Base-by-base conservation (phyloP, 2,888 invertebrate genomes). In the Erebia aethiops region DNA sequence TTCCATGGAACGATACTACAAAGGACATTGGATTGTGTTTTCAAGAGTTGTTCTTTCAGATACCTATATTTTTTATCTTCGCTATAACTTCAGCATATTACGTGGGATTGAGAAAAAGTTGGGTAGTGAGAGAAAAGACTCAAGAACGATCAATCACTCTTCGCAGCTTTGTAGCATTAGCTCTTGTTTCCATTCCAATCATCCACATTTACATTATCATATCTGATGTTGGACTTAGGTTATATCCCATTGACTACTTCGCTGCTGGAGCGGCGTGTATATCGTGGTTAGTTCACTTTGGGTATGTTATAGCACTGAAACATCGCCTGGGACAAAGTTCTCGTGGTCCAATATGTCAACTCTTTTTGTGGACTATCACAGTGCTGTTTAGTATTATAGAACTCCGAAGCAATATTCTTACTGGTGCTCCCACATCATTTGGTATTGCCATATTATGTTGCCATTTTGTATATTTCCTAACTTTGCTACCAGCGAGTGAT, bases 11-110 rank as follows among this genome's bases (percentile, higher is more conserved):
- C 80, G 92, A 94, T 11, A 87, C 94, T 16, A 94, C 95, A 51
- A 95, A 96, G 82, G 97, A 98, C 89, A 94, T 98, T 79, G 96
- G 97, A 70, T 92, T 96, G 71, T 98, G 98, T 87, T 98, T 98
- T 84, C 97, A 98, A 87, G 95, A 97, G 87, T 88, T 98, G 66
- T 96, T 95, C 81, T 93, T 98, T 51, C 95, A 97, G 86, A 94
- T 97, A 78, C 98, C 98, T 16, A 87, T 96, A 58, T 95, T 96
- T 80, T 94, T 95, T 62, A 80, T 98, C 51, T 94, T 98, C 77
- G 96, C 97, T 4, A 91, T 96, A 16, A 86, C 95, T 61, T 98
- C 98, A n/a, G 96, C 97, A 0, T 98, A 96, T 89, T 96, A 96
- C 84, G 95, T 96, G 77, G 98, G 98, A 13, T 95, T 94, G 76